Evolutionary conservation across 2,113 vertebrate genomes (phyloP).

Genomic region (Formicarius rufipectus): DNA sequence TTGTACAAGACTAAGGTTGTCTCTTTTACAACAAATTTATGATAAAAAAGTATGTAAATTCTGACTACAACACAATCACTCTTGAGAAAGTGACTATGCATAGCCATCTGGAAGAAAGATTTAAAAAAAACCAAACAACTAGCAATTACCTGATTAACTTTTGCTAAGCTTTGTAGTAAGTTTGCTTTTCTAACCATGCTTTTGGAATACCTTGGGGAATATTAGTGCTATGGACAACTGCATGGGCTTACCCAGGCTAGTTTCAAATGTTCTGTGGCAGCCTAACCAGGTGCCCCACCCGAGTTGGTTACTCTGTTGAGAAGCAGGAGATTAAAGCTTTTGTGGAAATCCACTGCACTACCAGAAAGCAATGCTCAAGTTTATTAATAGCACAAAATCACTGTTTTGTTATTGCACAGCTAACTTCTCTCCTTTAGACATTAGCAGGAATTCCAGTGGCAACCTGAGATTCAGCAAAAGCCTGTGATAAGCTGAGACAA

Average conservation of each 20-base stretch:
- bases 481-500: neutral
- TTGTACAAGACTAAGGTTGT: neutral
- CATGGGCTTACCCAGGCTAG: neutral
- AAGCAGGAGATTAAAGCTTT: neutral
- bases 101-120: neutral
- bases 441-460: neutral
- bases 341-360: neutral
- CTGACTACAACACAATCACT: neutral
- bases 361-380: neutral
- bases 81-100: neutral
- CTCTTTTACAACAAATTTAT: neutral
- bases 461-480: neutral
- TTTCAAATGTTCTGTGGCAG: neutral
- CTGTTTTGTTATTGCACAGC: neutral
- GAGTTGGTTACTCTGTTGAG: neutral
- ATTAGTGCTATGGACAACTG: fast-evolving
- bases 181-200: neutral
- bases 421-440: neutral
- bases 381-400: neutral
- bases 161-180: neutral
- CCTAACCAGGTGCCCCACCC: neutral
- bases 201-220: neutral
- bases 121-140: neutral
- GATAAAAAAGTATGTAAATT: neutral
- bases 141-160: neutral